Conservation (phyloP, 2,888 invertebrate species). For the Resseliella maxima region DNA sequence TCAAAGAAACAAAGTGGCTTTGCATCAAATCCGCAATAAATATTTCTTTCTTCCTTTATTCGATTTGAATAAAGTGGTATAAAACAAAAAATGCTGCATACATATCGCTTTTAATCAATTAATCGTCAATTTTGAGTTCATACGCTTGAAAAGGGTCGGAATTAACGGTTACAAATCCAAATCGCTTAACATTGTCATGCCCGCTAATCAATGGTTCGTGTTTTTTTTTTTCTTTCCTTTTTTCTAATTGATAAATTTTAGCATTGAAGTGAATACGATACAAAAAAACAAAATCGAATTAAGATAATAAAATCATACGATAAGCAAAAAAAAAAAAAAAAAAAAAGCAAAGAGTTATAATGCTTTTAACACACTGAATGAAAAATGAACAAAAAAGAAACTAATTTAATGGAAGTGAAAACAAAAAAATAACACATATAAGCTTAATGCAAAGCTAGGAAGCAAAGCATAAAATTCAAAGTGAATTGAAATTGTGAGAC, state of each 20-base stretch:
- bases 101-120: neutral
- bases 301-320: too few relatives aligned
- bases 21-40: too few relatives aligned
- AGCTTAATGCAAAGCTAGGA: neutral
- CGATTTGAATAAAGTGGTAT: too few relatives aligned
- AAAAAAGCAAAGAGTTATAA: neutral
- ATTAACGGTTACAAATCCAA: constrained; percentile 7
- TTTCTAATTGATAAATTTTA: constrained; percentile 20
- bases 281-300: neutral
- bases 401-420: neutral
- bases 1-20: too few relatives aligned
- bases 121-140: neutral
- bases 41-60: too few relatives aligned
- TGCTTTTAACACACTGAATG: too few relatives aligned
- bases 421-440: neutral
- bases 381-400: neutral
- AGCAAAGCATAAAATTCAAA: neutral
- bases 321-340: neutral
- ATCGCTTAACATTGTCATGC: constrained; percentile 5
- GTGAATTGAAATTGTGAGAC: neutral
- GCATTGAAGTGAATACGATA: neutral
- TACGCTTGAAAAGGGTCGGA: neutral
- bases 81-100: too few relatives aligned
- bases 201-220: constrained; percentile 17
- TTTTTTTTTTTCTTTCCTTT: too few relatives aligned